Evolutionary conservation across 1,140 invertebrate species (phyloP), one percentile per base, ranked within the genome.

Genomic region (Scaptomyza hsui): DNA sequence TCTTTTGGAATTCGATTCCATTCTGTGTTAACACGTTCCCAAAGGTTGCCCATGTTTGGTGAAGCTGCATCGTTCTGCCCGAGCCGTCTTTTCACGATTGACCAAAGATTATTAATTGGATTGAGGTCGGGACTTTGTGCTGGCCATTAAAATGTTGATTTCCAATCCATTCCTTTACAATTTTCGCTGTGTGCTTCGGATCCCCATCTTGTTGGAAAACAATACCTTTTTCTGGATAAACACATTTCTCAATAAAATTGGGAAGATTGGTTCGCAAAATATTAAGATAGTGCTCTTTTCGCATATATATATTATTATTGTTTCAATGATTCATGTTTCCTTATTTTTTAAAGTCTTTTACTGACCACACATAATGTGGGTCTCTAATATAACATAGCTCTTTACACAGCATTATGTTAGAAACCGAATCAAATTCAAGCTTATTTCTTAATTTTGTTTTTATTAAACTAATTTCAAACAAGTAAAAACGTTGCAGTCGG

Each of bases 81-180:
- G 18, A 53, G 41, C 26, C 49, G 32, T 61, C 35, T 37, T n/a
- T 61, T 61, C 35, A 61, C 59, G 4, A 51, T 60, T 37, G 42
- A 48, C 61, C 42, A 63, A 9, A 63, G 10, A 4, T 63, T 63
- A 39, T 55, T 32, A 26, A 64, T 65, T 3, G 32, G 35, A 65
- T 51, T 65, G 45, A 65, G 52, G 24, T 51, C 62, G 24, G 53
- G 53, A 57, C 64, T 59, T 60, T 60, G 48, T 37, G 55, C 41
- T 59, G 64, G 41, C 13, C 29, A 65, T 49, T 10, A 44, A 59
- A 59, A 52, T 48, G 24, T 42, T 55, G 51, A n/a, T 69, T 49
- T 13, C 24, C 44, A 15, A 61, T 26, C 51, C 65, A 69, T 61
- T 62, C 56, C 16, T 49, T 49, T 1, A 69, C 57, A 62, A 61